Conservation (phyloP, 2,797 vertebrate species). For the Antrozous pallidus region DNA sequence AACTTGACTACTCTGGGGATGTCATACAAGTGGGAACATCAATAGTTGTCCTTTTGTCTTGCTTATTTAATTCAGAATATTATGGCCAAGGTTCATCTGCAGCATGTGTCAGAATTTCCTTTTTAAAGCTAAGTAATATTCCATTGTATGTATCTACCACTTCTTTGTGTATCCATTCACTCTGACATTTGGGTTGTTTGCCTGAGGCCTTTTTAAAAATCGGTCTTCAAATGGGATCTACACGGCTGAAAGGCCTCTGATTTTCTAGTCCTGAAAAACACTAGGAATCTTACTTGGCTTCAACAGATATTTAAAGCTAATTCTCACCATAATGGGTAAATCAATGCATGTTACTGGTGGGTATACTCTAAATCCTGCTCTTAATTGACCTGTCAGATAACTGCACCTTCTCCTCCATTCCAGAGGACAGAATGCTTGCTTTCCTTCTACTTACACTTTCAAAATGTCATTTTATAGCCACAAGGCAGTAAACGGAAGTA, state of each 20-base stretch:
- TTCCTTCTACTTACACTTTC: constrained; percentile 47
- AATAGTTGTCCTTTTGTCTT: neutral
- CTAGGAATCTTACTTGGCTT: constrained; percentile 20
- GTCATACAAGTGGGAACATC: neutral
- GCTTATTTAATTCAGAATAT: neutral
- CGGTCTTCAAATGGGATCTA: neutral
- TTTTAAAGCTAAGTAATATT: neutral
- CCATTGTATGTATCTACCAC: neutral
- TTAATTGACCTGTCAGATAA: constrained; percentile 3
- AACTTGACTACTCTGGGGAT: neutral
- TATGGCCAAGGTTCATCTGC: neutral
- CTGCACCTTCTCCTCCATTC: neutral
- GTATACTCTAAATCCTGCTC: constrained; percentile 29
- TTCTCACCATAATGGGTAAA: constrained; percentile 36
- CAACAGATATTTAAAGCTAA: constrained; percentile 32
- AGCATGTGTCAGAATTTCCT: neutral
- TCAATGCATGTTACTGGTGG: constrained; percentile 25
- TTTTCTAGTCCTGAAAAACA: constrained; percentile 37
- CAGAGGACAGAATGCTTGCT: neutral
- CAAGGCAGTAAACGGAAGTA: neutral
- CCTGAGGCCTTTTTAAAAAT: neutral
- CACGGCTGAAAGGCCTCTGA: neutral
- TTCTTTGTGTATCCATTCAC: neutral
- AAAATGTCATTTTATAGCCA: constrained; percentile 22
- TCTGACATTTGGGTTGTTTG: neutral